Conservation (phyloP, 2,888 invertebrate genomes). For the Macrophya annulata region DNA sequence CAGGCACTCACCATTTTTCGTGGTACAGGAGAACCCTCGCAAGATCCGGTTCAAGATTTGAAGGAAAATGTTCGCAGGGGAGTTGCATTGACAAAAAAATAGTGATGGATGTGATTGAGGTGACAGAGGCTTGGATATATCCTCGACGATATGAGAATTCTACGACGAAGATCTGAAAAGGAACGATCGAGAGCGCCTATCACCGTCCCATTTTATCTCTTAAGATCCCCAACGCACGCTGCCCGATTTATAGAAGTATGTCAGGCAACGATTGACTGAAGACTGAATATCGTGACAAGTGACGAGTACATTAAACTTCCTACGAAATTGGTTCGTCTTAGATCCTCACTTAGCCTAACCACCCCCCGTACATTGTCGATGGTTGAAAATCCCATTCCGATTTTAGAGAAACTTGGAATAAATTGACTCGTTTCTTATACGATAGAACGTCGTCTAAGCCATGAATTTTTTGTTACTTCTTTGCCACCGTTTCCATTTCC, state of each 20-base stretch:
- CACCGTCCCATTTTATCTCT: constrained; percentile 42
- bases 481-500: background rate
- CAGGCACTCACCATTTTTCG: constrained; percentile 11
- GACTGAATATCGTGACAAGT: constrained; percentile 21
- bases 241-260: constrained; percentile 24
- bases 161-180: constrained; percentile 26
- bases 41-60: constrained; percentile 33
- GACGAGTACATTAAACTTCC: constrained; percentile 50
- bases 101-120: constrained; percentile 54
- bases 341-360: constrained; percentile 27
- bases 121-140: constrained; percentile 45
- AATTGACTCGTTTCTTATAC: background rate
- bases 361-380: background rate
- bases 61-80: background rate
- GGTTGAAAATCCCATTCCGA: background rate
- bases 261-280: constrained; percentile 36
- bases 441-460: background rate
- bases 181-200: constrained; percentile 40
- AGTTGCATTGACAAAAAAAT: constrained; percentile 42
- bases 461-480: constrained; percentile 27
- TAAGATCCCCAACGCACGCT: background rate
- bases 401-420: constrained; percentile 3
- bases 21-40: background rate
- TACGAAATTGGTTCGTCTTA: background rate
- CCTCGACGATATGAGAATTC: constrained; percentile 50